phyloP scores from a whole-genome alignment of 2,113 vertebrate genomes.

The Planiliza haematocheilus region DNA sequence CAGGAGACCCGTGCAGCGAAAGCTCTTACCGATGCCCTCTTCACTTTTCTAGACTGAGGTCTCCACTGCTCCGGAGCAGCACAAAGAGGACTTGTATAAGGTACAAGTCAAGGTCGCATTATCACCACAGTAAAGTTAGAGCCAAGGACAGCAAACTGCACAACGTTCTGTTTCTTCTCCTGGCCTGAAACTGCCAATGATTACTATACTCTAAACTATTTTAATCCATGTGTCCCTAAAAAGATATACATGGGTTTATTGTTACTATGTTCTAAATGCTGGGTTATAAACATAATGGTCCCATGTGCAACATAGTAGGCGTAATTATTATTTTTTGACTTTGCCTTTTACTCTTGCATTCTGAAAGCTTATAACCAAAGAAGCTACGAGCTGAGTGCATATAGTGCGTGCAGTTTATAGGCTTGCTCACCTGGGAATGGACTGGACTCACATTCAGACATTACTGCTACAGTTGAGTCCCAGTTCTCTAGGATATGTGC shows the following conservation, averaged over 20 bases:
- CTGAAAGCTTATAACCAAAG: conserved; percentile 44
- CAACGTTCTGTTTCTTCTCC: neutral
- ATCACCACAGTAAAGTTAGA: conserved; percentile 25
- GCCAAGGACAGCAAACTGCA: neutral
- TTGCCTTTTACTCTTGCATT: conserved; percentile 26
- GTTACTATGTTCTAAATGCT: too few species aligned
- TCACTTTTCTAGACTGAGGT: conserved; percentile 53
- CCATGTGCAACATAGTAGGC: too few species aligned
- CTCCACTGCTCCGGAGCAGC: conserved; percentile 55
- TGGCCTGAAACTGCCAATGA: neutral
- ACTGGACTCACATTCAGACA: conserved; percentile 56
- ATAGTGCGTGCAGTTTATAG: conserved; percentile 44
- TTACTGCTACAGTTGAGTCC: conserved; percentile 58
- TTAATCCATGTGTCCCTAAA: too few species aligned
- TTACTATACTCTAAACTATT: too few species aligned
- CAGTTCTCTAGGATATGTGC: conserved; percentile 63
- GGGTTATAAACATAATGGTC: too few species aligned
- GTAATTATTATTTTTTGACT: too few species aligned
- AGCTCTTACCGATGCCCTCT: conserved; percentile 68
- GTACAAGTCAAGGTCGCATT: conserved; percentile 58
- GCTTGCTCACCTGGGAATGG: conserved; percentile 62
- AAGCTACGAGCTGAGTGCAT: conserved; percentile 36
- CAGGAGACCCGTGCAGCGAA: conserved; percentile 64
- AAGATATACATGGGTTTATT: too few species aligned
- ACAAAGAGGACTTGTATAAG: conserved; percentile 26